These are phyloP conservation scores for Stenchaetothrips biformis DNA, from an alignment of 2,888 invertebrate species.

Conservation along the genomic window DNA sequence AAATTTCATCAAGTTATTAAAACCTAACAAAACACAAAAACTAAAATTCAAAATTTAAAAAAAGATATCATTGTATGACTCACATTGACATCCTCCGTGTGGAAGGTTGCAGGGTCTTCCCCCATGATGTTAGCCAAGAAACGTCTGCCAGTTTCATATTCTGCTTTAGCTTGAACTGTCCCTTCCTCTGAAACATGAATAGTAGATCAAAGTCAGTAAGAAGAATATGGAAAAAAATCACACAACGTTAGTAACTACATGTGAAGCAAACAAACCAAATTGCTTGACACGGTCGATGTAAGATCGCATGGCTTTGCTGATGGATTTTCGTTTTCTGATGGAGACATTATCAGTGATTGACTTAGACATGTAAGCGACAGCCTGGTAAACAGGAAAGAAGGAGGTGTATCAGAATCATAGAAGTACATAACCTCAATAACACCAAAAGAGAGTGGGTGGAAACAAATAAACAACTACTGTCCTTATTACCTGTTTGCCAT, in stretches of 20 bases:
- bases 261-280: slow-evolving; percentile 52
- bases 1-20: slow-evolving; percentile 40
- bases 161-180: slow-evolving; percentile 69
- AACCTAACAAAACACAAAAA: neutral
- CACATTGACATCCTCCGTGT: slow-evolving; percentile 81
- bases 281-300: slow-evolving; percentile 77
- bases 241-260: slow-evolving; percentile 26
- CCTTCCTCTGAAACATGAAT: slow-evolving; percentile 58
- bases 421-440: neutral
- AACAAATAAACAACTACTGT: neutral
- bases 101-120: slow-evolving; percentile 80
- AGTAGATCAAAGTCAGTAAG: neutral
- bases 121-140: slow-evolving; percentile 99
- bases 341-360: slow-evolving; percentile 39
- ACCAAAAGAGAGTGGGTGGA: too few species aligned
- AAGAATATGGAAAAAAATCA: slow-evolving; percentile 25
- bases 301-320: slow-evolving; percentile 84
- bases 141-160: slow-evolving; percentile 86
- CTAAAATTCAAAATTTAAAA: neutral
- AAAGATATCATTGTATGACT: slow-evolving; percentile 39
- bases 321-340: slow-evolving; percentile 39
- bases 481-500: neutral
- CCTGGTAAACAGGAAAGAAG: neutral
- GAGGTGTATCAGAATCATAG: neutral
- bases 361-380: neutral